phyloP scores from a whole-genome alignment of 2,113 vertebrate species.

The Ptyas mucosa region DNA sequence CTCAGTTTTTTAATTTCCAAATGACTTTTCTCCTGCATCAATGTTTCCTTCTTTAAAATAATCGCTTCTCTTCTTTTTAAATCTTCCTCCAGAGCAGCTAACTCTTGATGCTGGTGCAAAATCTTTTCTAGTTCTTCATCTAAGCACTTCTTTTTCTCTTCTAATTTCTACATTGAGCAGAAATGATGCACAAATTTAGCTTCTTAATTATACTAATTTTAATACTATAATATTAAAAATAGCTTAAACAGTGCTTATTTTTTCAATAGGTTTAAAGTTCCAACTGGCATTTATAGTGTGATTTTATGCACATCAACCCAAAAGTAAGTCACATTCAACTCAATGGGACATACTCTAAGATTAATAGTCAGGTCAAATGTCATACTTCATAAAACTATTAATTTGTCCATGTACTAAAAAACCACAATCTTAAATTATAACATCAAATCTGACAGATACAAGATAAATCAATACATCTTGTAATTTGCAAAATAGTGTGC shows the following conservation, averaged over 20 bases:
- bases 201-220: not conserved
- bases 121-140: constrained; percentile 85
- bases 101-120: constrained; percentile 75
- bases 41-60: constrained; percentile 75
- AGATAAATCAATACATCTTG: not conserved
- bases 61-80: constrained; percentile 81
- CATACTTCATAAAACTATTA: not conserved
- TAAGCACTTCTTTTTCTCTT: constrained; percentile 77
- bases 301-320: not conserved
- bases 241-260: not conserved
- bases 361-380: not conserved
- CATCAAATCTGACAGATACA: not conserved
- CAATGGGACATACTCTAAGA: not conserved
- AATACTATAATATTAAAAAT: not conserved
- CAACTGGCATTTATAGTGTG: not conserved
- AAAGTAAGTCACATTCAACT: not conserved
- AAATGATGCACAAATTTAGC: constrained; percentile 18
- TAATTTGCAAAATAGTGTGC: not conserved
- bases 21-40: constrained; percentile 77
- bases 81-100: constrained; percentile 81
- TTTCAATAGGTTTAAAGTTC: not conserved
- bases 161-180: constrained; percentile 58
- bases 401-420: not conserved
- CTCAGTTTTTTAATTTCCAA: constrained; percentile 82
- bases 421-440: not conserved